A percentile compares a stretch with the other conserved stretches of the same genome.
These are phyloP conservation scores for Penaeus vannamei DNA, from an alignment of 1,140 invertebrate genomes.

Conservation along the genomic window DNA sequence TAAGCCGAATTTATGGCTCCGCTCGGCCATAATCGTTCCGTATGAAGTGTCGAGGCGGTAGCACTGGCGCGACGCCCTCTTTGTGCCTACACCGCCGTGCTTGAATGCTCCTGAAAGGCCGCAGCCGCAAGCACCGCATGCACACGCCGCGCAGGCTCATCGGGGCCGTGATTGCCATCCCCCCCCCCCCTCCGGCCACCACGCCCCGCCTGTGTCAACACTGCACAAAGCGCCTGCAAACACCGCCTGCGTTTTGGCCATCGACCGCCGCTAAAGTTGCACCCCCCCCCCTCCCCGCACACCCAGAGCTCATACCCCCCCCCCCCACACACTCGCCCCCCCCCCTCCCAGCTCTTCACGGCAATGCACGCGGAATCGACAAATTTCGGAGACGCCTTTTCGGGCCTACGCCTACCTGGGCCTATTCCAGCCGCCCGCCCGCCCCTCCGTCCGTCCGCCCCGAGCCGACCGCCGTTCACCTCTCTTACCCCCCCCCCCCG, in stretches of 20 bases:
- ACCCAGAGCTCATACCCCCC: not conserved
- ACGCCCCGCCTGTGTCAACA: conserved; percentile 54
- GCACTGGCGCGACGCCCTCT: conserved; percentile 10
- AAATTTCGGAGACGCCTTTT: too few species aligned
- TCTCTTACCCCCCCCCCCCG: too few species aligned
- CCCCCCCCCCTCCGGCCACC: not conserved
- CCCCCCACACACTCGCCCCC: too few species aligned
- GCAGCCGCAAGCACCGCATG: conserved; percentile 28
- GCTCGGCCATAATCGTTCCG: conserved; percentile 42
- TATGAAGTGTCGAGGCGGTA: conserved; percentile 26
- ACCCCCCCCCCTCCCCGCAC: conserved; percentile 35
- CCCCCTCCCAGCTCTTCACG: too few species aligned
- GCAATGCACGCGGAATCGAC: too few species aligned
- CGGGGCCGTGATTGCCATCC: not conserved
- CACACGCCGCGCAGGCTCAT: conserved; percentile 8
- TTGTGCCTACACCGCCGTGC: conserved; percentile 47
- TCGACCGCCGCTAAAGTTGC: conserved; percentile 36
- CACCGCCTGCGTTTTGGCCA: too few species aligned
- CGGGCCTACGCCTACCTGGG: too few species aligned
- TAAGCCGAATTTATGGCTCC: conserved; percentile 44
- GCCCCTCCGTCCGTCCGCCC: too few species aligned
- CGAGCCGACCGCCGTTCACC: too few species aligned
- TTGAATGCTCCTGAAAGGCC: conserved; percentile 50
- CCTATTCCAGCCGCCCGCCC: too few species aligned
- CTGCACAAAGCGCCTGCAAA: conserved; percentile 35